These are phyloP conservation scores for Pangasius mekongensis DNA, from an alignment of 2,797 vertebrate species.

Conservation along the genomic window DNA sequence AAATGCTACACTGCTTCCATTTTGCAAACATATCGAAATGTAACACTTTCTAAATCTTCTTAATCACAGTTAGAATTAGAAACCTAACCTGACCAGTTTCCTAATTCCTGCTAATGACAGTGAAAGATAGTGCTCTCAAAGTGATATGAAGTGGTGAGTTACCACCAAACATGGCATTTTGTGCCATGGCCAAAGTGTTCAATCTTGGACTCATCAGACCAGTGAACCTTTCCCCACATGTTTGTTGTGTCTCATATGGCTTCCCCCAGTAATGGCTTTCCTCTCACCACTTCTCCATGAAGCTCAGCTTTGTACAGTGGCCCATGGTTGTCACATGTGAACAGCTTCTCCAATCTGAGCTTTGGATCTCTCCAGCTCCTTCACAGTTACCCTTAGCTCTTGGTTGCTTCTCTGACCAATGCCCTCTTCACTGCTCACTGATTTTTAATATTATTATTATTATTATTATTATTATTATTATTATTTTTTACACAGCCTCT, in stretches of 20 bases:
- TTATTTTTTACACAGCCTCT: not conserved
- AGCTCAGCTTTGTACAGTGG: not conserved
- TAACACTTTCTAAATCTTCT: not conserved
- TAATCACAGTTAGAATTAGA: not conserved
- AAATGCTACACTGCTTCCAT: too few species aligned
- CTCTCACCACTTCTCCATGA: not conserved
- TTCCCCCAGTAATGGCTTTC: not conserved
- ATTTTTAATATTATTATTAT: too few species aligned
- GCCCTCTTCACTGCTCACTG: too few species aligned
- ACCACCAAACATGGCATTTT: not conserved
- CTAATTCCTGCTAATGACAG: not conserved
- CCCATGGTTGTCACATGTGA: not conserved
- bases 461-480: too few species aligned
- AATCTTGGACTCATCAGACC: not conserved
- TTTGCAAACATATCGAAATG: not conserved
- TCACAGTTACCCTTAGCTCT: not conserved
- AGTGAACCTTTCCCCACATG: not conserved
- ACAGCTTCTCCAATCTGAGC: not conserved
- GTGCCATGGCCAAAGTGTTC: not conserved
- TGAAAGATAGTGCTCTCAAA: not conserved
- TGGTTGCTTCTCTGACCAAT: too few species aligned
- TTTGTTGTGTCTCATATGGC: not conserved
- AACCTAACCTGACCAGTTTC: not conserved
- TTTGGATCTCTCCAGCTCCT: not conserved
- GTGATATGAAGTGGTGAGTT: not conserved